Base-by-base conservation (phyloP, 2,888 invertebrate species). In the Eutolmus rufibarbis region DNA sequence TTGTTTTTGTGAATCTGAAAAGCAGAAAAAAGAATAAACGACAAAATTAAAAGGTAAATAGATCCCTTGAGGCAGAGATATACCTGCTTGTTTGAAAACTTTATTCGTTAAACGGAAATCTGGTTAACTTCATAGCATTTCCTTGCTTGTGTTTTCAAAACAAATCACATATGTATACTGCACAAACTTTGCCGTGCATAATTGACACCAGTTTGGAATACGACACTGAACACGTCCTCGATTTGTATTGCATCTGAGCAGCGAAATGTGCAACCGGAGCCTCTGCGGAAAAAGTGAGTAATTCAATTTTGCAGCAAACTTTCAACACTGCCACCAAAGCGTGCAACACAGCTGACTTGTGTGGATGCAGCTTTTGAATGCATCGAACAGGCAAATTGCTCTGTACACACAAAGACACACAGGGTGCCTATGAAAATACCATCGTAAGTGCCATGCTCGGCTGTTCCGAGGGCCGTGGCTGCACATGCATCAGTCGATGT, bases 171-270 rank as follows among this genome's bases (percentile, higher is more conserved):
- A 46, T 46, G 5, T 14, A 82, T 31, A 23, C 28, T 40, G 46
- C 12, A 82, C 56, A 82, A 82, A 51, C 28, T 82, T 82, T 82
- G 19, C 57, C 37, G 34, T 82, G 23, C 82, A 82, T 82, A 82
- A 82, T 82, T 82, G 82, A 82, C 82, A 82, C 82, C 82, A 82
- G 82, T 82, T 82, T 82, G 37, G 82, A 82, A 82, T 82, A 82
- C 82, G 82, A 82, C 82, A 82, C 82, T 57, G 82, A 82, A 37
- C 78, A 57, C 57, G 82, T 37, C 37, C 57, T 40, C 82, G 82
- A 82, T 82, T 82, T 82, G 82, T 57, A 82, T 82, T 82, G 66
- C 66, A 66, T 66, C 66, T 82, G 57, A 82, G 57, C 57, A 57
- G 82, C 56, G 57, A 82, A 82, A 82, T 82, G 57, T 82, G 66